Conservation (phyloP, 2,797 vertebrate genomes). For the Garrulus glandarius region DNA sequence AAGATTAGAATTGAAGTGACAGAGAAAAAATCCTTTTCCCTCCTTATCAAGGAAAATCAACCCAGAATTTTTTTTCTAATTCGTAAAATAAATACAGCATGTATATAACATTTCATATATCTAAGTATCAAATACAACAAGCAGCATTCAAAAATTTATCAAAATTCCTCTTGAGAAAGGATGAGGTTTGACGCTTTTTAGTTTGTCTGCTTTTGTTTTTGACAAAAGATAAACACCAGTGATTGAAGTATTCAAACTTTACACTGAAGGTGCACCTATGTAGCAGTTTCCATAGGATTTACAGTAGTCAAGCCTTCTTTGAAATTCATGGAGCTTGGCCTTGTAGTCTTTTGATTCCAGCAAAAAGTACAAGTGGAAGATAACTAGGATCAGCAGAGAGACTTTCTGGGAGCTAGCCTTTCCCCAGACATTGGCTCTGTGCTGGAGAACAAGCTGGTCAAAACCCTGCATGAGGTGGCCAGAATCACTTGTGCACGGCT, state of each 20-base stretch:
- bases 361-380: constrained; percentile 22
- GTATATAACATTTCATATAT: neutral
- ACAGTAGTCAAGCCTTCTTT: neutral
- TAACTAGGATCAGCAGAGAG: constrained; percentile 27
- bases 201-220: neutral
- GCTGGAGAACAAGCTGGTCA: neutral
- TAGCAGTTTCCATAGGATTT: neutral
- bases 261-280: neutral
- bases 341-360: neutral
- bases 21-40: neutral
- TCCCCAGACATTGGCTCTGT: neutral
- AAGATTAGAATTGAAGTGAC: neutral
- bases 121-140: neutral
- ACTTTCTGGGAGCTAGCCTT: constrained; percentile 42
- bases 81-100: neutral
- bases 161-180: neutral
- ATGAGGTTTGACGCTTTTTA: neutral
- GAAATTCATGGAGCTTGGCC: neutral
- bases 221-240: neutral
- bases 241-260: neutral
- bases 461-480: neutral
- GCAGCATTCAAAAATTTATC: neutral
- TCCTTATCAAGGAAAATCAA: neutral
- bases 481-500: neutral
- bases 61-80: neutral